Percentiles rank a stretch among this genome's conserved stretches.
Evolutionary conservation across 2,113 vertebrate species (phyloP).

Genomic region (Petromus typicus): DNA sequence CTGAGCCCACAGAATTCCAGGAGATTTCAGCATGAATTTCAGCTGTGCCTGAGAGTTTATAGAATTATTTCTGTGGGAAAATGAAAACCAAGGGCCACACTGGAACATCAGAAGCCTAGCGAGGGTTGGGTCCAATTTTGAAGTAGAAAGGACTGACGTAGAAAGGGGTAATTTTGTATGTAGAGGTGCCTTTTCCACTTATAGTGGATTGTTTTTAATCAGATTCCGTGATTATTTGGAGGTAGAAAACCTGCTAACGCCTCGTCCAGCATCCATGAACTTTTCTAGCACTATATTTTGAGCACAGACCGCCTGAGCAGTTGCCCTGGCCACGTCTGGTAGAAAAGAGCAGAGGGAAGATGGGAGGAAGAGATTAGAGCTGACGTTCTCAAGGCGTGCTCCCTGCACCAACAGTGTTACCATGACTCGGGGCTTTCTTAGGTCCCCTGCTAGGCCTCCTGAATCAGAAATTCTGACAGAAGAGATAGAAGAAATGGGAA

Average conservation of each 20-base stretch:
- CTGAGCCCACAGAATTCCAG: background rate
- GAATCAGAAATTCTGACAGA: background rate
- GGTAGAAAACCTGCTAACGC: background rate
- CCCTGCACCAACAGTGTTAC: background rate
- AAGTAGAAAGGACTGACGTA: background rate
- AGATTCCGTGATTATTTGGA: background rate
- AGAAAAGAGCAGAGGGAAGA: background rate
- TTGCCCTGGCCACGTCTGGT: accelerated
- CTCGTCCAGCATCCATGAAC: background rate
- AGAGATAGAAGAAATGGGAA: conserved; percentile 4
- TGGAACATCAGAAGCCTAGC: background rate
- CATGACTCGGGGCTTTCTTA: background rate
- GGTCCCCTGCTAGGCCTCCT: background rate
- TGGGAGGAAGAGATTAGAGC: background rate
- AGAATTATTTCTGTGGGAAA: conserved; percentile 59
- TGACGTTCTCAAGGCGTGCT: background rate
- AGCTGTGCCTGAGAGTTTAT: conserved; percentile 38
- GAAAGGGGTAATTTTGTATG: background rate
- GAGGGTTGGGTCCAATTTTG: background rate
- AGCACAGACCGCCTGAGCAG: background rate
- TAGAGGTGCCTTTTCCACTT: background rate
- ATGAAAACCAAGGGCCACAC: background rate
- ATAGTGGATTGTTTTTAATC: background rate
- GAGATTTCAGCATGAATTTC: conserved; percentile 1
- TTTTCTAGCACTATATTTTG: background rate